phyloP scores from a whole-genome alignment of 2,888 invertebrate genomes.

The Patella caerulea region DNA sequence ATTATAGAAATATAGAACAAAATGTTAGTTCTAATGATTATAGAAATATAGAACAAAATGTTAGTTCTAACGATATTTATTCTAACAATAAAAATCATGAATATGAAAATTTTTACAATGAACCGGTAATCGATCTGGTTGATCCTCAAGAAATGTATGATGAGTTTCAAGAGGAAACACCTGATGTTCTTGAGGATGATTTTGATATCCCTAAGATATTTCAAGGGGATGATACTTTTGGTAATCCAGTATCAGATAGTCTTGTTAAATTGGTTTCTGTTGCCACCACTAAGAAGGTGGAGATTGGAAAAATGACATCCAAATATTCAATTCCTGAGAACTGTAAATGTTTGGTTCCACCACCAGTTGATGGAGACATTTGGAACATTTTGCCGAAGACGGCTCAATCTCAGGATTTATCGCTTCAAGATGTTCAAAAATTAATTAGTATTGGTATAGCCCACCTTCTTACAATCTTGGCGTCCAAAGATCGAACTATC shows the following conservation, averaged over 20 bases:
- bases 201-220: constrained; percentile 3
- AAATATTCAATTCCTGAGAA: neutral
- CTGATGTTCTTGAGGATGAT: neutral
- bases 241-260: neutral
- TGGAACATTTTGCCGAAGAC: too few species aligned
- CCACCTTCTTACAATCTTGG: too few species aligned
- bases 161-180: neutral
- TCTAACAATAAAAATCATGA: too few species aligned
- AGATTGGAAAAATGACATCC: neutral
- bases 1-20: neutral
- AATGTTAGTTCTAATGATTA: neutral
- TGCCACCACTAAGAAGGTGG: neutral
- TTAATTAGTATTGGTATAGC: too few species aligned
- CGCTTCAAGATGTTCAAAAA: too few species aligned
- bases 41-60: neutral
- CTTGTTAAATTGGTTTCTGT: neutral
- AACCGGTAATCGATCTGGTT: neutral
- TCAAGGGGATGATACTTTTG: neutral
- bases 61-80: neutral
- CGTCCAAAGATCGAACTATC: too few species aligned
- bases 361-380: neutral
- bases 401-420: too few species aligned
- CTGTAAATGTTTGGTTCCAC: neutral
- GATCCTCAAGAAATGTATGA: neutral
- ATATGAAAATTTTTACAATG: neutral